Base-by-base conservation (phyloP, 1,140 invertebrate genomes). In the Muscidifurax raptorellus region DNA sequence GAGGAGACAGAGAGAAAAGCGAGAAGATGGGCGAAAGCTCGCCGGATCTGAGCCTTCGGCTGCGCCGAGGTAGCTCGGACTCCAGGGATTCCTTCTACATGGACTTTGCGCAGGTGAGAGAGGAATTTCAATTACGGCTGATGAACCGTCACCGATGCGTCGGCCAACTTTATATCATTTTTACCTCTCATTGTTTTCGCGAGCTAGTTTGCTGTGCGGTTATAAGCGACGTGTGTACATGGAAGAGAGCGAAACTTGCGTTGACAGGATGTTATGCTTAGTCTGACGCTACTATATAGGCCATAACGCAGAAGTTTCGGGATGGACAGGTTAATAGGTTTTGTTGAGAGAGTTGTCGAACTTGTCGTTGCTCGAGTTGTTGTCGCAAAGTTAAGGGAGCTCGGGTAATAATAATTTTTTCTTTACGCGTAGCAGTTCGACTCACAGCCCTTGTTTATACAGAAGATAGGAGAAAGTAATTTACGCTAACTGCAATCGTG, bases 61-160 rank as follows among this genome's bases (percentile, higher is more conserved):
- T 97, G 88, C 94, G 97, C 86, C 95, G 96, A 77, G 96, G 96
- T 30, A 97, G 96, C 32, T 97, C 96, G 89, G 96, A 97, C 93
- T 97, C 97, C 12, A 94, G 96, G 79, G 97, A 97, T 91, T 97
- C 96, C 44, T 97, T 97, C 90, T 97, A 97, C 90, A 97, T 97
- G 96, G 96, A 97, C 92, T 97, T 97, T 89, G 96, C 96, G 87
- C 94, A 94, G 91, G 92, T 93, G 90, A 76, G 74, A 13, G 44
- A 79, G 13, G 36, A 81, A 74, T 82, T 75, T 74, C 80, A 74
- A 75, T 44, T 82, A 72, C 67, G 4, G 6, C 9, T 40, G 32
- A 80, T 80, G 66, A 40, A 47, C 59, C 27, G 10, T 40, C 10
- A 32, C 32, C 32, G 32, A 2, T 32, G 32, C 32, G 32, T 32